Conservation (phyloP, 2,797 vertebrate genomes). For the Acipenser oxyrinchus region DNA sequence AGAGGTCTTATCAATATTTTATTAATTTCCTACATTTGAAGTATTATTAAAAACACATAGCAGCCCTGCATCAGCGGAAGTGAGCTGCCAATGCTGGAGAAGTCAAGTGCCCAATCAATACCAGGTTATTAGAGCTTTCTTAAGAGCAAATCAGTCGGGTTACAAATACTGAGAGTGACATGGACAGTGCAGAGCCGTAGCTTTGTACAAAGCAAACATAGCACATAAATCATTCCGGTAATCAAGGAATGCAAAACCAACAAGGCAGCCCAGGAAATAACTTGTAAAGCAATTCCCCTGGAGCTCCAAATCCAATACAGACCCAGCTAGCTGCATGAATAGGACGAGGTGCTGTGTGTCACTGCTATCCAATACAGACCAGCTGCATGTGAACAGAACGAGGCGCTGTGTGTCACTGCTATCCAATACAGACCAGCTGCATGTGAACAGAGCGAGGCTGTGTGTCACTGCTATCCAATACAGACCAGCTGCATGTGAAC, state of each 20-base stretch:
- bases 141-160: background rate
- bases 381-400: too few relatives aligned
- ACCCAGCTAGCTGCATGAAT: slow-evolving; percentile 4
- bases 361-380: background rate
- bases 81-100: background rate
- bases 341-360: background rate
- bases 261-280: background rate
- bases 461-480: too few relatives aligned
- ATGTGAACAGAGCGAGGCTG: too few relatives aligned
- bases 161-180: background rate
- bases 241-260: background rate
- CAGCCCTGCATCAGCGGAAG: background rate
- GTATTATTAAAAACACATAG: background rate
- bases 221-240: background rate
- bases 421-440: too few relatives aligned
- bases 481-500: too few relatives aligned
- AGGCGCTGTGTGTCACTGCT: too few relatives aligned
- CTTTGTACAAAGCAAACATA: background rate
- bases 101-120: slow-evolving; percentile 8
- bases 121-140: background rate
- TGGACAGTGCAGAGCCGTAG: background rate
- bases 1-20: background rate
- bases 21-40: background rate
- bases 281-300: slow-evolving; percentile 5
- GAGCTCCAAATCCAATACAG: slow-evolving; percentile 5